Conservation (phyloP, 2,797 vertebrate genomes). For the Rhinichthys osculus region DNA sequence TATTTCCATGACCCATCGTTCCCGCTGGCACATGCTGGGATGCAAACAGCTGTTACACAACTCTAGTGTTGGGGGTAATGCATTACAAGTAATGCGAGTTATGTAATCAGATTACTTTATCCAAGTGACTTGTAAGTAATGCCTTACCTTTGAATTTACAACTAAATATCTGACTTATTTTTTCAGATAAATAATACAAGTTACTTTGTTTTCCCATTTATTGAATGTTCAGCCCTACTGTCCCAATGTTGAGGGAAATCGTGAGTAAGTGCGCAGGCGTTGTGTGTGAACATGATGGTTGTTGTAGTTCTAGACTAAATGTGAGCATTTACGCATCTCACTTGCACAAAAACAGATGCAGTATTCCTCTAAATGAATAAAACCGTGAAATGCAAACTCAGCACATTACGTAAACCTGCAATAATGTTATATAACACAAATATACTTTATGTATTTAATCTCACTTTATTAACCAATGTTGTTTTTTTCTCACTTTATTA, state of each 20-base stretch:
- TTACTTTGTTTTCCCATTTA: neutral
- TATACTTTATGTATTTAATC: too few species aligned
- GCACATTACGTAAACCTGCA: neutral
- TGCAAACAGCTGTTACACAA: constrained; percentile 6
- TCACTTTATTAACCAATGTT: too few species aligned
- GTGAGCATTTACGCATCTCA: neutral
- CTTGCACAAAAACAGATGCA: neutral
- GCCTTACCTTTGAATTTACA: neutral
- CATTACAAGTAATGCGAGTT: neutral
- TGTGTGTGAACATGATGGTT: neutral
- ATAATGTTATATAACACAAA: neutral
- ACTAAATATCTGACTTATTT: neutral
- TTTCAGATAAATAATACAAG: neutral
- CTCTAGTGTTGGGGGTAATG: neutral
- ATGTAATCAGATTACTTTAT: neutral
- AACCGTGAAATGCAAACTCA: neutral
- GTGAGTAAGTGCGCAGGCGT: too few species aligned
- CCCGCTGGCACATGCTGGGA: constrained; percentile 23
- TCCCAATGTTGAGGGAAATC: neutral
- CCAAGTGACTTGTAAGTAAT: neutral
- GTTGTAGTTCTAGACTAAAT: neutral
- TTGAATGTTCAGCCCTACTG: neutral
- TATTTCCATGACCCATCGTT: constrained; percentile 61
- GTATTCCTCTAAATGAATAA: neutral
- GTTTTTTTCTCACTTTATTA: neutral